These are phyloP conservation scores for Neolamprologus modestus DNA, from an alignment of 2,113 vertebrate genomes.

Conservation along the genomic window DNA sequence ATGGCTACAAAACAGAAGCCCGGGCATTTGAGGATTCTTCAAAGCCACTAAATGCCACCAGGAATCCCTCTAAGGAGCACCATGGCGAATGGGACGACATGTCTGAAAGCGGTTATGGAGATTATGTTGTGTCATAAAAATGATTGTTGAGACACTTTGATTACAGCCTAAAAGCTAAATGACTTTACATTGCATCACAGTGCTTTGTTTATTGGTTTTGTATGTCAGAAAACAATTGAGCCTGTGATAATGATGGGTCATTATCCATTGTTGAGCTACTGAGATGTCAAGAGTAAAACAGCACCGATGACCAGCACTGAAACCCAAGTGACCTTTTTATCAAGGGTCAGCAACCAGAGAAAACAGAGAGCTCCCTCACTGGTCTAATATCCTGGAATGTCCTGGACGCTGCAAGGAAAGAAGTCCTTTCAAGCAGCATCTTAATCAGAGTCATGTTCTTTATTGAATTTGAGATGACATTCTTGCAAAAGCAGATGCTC, in stretches of 20 bases:
- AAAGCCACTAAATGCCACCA: not conserved
- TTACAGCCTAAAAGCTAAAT: not conserved
- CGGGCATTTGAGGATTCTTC: not conserved
- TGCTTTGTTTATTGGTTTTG: not conserved
- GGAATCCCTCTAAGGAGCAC: not conserved
- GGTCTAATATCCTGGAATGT: slow-evolving; percentile 72
- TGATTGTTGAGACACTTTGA: not conserved
- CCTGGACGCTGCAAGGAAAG: slow-evolving; percentile 38
- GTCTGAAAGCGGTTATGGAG: not conserved
- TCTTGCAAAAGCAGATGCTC: slow-evolving; percentile 30
- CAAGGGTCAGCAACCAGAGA: slow-evolving; percentile 48
- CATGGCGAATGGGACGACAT: not conserved
- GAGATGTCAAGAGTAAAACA: not conserved
- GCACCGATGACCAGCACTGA: slow-evolving; percentile 28
- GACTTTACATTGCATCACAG: not conserved
- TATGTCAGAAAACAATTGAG: not conserved
- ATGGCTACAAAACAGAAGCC: not conserved
- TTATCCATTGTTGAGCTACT: not conserved
- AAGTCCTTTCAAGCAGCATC: slow-evolving; percentile 49
- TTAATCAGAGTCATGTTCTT: slow-evolving; percentile 75
- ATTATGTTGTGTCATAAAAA: slow-evolving; percentile 23
- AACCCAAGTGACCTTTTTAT: slow-evolving; percentile 33
- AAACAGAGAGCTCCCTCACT: slow-evolving; percentile 63
- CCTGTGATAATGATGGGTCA: not conserved
- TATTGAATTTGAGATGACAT: slow-evolving; percentile 64